Percentiles rank a stretch among this genome's conserved stretches.
These are phyloP conservation scores for Drosophila conformis DNA, from an alignment of 2,888 invertebrate species.

Conservation along the genomic window DNA sequence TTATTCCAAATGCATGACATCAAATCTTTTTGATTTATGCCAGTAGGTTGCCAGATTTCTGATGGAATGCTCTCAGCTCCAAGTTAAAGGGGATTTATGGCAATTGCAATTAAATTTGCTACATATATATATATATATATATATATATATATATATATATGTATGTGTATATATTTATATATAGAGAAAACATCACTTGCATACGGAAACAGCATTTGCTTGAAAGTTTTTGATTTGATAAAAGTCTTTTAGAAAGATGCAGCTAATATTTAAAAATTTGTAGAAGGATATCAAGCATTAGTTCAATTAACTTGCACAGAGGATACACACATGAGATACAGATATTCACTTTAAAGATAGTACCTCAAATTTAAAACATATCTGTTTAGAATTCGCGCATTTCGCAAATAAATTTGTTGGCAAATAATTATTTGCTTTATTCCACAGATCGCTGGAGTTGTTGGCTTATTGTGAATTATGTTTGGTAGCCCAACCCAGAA, in stretches of 20 bases:
- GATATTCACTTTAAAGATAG: neutral
- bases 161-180: neutral
- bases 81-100: conserved; percentile 35
- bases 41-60: conserved; percentile 33
- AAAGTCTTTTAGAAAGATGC: neutral
- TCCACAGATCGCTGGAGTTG: conserved; percentile 23
- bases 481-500: conserved; percentile 1
- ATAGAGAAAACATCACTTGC: neutral
- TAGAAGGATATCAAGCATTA: neutral
- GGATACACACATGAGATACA: neutral
- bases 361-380: neutral
- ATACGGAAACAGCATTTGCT: neutral
- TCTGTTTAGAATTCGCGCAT: neutral
- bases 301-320: neutral
- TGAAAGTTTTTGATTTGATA: neutral
- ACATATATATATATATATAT: neutral
- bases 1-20: conserved; percentile 26
- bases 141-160: neutral
- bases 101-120: conserved; percentile 29
- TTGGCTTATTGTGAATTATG: conserved; percentile 45
- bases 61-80: conserved; percentile 19
- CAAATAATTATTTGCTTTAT: conserved; percentile 23
- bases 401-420: conserved; percentile 10
- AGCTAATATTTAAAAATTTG: neutral
- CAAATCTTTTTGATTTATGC: conserved; percentile 56